phyloP scores from a whole-genome alignment of 2,113 vertebrate genomes.

The Gambusia affinis region DNA sequence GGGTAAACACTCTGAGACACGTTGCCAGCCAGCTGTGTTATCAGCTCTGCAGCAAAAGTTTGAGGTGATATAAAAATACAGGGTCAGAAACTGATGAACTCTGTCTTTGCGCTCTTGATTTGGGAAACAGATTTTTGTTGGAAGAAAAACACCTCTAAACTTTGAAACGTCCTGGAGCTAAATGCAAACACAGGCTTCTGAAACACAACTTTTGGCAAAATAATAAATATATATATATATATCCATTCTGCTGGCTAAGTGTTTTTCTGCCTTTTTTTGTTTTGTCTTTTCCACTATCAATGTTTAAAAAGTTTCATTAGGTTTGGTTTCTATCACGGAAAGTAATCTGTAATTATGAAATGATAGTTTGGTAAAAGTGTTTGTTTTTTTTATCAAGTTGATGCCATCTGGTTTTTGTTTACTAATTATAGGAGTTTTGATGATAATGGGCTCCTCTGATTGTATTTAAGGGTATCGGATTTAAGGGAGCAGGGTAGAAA shows the following conservation, averaged over 20 bases:
- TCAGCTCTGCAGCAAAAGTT: slow-evolving; percentile 24
- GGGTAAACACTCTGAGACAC: slow-evolving; percentile 28
- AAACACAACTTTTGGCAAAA: background rate
- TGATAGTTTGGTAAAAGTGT: background rate
- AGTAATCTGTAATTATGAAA: background rate
- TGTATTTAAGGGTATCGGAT: background rate
- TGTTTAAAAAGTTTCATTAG: background rate
- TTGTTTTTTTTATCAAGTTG: background rate
- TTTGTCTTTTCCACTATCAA: background rate
- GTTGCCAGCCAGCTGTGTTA: slow-evolving; percentile 24
- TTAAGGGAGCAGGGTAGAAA: background rate
- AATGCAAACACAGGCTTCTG: slow-evolving; percentile 3
- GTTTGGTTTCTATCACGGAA: background rate
- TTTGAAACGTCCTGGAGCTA: slow-evolving; percentile 19
- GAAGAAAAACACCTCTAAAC: slow-evolving; percentile 2
- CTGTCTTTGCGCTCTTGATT: slow-evolving; percentile 43
- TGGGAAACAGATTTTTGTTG: slow-evolving; percentile 7
- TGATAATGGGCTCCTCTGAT: background rate
- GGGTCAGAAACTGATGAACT: slow-evolving; percentile 37
- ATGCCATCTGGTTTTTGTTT: background rate
- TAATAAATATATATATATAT: no score
- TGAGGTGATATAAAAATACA: no score
- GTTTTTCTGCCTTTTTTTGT: no score
- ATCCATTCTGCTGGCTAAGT: background rate
- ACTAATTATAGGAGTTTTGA: background rate